Percentiles rank a stretch among this genome's conserved stretches.
These are phyloP conservation scores for Pegea sp. DNA, from an alignment of 23 tunicate genomes.

Conservation along the genomic window DNA sequence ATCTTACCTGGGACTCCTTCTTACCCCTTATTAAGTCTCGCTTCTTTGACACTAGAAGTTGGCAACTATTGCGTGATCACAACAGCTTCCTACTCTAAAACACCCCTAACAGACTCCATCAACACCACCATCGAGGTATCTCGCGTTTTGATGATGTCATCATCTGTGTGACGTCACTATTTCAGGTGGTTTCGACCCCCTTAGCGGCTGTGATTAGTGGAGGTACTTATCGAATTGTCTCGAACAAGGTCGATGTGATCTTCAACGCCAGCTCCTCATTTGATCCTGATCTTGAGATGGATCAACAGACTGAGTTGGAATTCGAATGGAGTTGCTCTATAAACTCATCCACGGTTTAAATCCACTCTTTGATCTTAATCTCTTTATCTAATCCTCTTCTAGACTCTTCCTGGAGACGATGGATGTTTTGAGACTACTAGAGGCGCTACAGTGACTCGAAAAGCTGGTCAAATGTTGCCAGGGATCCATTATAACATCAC, in stretches of 20 bases:
- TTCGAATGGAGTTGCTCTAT: slow-evolving; percentile 25
- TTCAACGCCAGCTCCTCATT: slow-evolving; percentile 60
- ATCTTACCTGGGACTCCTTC: not conserved
- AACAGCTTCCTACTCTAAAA: slow-evolving; percentile 17
- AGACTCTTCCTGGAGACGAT: not conserved
- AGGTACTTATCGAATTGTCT: slow-evolving; percentile 28
- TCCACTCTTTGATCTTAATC: not conserved
- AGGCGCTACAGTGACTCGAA: not conserved
- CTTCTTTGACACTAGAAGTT: slow-evolving; percentile 16
- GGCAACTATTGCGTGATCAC: slow-evolving; percentile 18
- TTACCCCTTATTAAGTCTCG: slow-evolving; percentile 15
- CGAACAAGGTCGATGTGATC: slow-evolving; percentile 7
- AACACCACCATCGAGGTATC: slow-evolving; percentile 9
- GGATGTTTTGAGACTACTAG: not conserved
- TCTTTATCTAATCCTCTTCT: not conserved
- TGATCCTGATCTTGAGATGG: slow-evolving; percentile 26
- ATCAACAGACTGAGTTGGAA: slow-evolving; percentile 6
- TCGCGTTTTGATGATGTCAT: not conserved
- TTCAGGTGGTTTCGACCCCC: slow-evolving; percentile 34
- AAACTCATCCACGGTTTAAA: not conserved
- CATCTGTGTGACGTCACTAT: not conserved
- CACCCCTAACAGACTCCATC: slow-evolving; percentile 15
- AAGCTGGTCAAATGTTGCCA: slow-evolving; percentile 4
- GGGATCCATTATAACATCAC: slow-evolving; percentile 37
- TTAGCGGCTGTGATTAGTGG: slow-evolving; percentile 36